Conservation (phyloP, 2,113 vertebrate genomes). For the Peromyscus maniculatus region DNA sequence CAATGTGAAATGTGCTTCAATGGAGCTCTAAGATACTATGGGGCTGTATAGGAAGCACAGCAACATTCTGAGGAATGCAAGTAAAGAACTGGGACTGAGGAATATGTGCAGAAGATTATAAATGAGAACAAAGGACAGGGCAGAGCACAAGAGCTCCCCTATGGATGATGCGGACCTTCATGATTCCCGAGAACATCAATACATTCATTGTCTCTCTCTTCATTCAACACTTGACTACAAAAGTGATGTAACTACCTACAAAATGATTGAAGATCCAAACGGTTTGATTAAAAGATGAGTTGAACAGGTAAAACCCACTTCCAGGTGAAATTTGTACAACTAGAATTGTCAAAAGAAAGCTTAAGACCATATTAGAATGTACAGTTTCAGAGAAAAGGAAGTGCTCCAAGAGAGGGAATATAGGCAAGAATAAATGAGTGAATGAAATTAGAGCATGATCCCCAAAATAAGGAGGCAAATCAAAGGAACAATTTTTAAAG, state of each 20-base stretch:
- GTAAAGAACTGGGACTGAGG: background rate
- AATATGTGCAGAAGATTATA: background rate
- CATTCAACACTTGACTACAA: background rate
- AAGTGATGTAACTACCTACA: background rate
- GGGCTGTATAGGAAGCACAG: background rate
- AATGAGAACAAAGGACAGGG: background rate
- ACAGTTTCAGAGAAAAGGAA: background rate
- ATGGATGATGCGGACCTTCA: background rate
- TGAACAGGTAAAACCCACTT: background rate
- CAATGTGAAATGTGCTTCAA: background rate
- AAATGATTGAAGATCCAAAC: background rate
- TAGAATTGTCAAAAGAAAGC: background rate
- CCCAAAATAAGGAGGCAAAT: background rate
- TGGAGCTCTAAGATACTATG: background rate
- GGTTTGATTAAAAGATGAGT: background rate
- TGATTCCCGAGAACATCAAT: background rate
- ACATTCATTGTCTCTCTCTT: background rate
- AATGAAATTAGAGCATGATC: background rate
- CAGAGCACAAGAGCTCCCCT: background rate
- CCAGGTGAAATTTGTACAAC: background rate
- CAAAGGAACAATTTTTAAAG: background rate
- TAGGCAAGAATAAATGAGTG: background rate
- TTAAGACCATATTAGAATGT: background rate
- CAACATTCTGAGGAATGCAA: background rate
- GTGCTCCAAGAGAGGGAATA: background rate